Evolutionary conservation across 2,888 invertebrate species (phyloP), one percentile per base, ranked within the genome.

Genomic region (Drosophila prolongata): DNA sequence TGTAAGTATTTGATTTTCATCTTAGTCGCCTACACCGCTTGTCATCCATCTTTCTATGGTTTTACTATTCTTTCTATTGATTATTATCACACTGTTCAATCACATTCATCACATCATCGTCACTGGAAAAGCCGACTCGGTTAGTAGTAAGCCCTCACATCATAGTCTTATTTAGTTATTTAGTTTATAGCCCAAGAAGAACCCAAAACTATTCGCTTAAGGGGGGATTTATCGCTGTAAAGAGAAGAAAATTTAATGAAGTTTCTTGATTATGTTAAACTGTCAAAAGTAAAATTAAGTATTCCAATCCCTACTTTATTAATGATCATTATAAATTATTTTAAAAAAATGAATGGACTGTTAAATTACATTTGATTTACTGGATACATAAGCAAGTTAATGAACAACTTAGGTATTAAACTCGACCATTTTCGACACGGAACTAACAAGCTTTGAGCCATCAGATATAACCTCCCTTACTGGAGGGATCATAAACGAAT

Each of bases 1-100:
- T 47, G 89, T 90, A 90, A 90, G 89, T 90, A 82, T 57, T 62
- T 54, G 42, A 24, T 49, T 40, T 35, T 44, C 59, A 66, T 52
- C 9, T 46, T 38, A 14, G 19, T 30, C 46, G 52, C 53, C 68
- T 53, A 34, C 50, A 14, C 34, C 54, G 78, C 79, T 68, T 65
- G 70, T 69, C 70, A 80, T 78, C 56, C 62, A 59, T 78, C 40
- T 73, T 47, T 62, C 59, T 71, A 75, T 55, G 72, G 52, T 68
- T 70, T 50, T 80, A 57, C 65, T 74, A 62, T 69, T 59, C 67
- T 58, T 76, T 57, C 70, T 53, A 55, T 78, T 64, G 64, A 62
- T 52, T 59, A 46, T 66, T 56, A 50, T 79, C 70, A 76, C 78
- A 71, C 68, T 87, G 64, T 57, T 78, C 66, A 67, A 69, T 68